A percentile compares a stretch with the other conserved stretches of the same genome.
phyloP scores from a whole-genome alignment of 1,140 invertebrate species.

The Danaus melanippus region DNA sequence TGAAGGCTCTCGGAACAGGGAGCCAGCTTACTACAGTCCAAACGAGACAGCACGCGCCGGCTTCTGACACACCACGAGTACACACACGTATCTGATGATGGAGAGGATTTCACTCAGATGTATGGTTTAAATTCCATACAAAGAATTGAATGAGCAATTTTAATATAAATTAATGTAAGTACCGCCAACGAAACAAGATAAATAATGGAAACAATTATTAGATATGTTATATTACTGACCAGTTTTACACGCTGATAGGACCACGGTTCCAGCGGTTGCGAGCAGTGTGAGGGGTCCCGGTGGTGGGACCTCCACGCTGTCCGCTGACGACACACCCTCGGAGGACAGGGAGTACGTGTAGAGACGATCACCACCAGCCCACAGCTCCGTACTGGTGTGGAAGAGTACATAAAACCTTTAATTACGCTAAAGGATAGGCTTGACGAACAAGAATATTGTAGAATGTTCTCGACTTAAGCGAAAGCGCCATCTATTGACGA shows the following conservation, averaged over 20 bases:
- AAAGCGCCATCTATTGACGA: too few relatives aligned
- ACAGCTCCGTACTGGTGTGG: constrained; percentile 33
- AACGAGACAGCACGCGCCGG: constrained; percentile 77
- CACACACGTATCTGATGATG: constrained; percentile 65
- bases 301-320: constrained; percentile 25
- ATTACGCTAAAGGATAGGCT: too few relatives aligned
- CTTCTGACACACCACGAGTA: constrained; percentile 88
- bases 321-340: constrained; percentile 48
- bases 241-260: constrained; percentile 67
- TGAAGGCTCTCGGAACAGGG: constrained; percentile 93
- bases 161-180: too few relatives aligned
- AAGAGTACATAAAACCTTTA: too few relatives aligned
- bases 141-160: too few relatives aligned
- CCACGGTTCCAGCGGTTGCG: constrained; percentile 53
- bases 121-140: too few relatives aligned
- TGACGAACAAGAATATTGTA: too few relatives aligned
- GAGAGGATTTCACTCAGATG: not conserved
- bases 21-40: constrained; percentile 93
- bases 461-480: too few relatives aligned
- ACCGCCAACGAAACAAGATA: too few relatives aligned
- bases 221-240: not conserved
- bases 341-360: constrained; percentile 40
- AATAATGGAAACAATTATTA: too few relatives aligned
- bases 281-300: constrained; percentile 61
- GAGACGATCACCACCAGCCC: constrained; percentile 55